phyloP scores from a whole-genome alignment of 2,888 invertebrate genomes.

The Scaptomyza reducta region DNA sequence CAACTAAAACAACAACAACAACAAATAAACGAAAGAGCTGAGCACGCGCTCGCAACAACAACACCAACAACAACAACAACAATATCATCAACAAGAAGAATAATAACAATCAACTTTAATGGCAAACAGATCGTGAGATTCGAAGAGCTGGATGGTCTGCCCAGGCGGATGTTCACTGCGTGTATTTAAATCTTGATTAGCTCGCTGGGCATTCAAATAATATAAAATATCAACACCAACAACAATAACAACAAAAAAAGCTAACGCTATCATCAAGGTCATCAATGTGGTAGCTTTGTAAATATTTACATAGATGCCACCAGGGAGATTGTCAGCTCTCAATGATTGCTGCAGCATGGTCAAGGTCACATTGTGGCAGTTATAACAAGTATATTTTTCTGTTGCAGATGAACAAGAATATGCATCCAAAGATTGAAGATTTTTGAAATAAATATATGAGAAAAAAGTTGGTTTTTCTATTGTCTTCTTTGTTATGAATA shows the following conservation, averaged over 20 bases:
- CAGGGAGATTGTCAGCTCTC: slow-evolving; percentile 43
- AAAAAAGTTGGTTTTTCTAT: too few species aligned
- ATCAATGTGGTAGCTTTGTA: slow-evolving; percentile 60
- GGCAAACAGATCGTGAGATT: slow-evolving; percentile 63
- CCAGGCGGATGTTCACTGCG: slow-evolving; percentile 58
- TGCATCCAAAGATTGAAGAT: too few species aligned
- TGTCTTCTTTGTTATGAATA: too few species aligned
- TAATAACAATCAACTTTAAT: slow-evolving; percentile 51
- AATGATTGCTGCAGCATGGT: slow-evolving; percentile 37
- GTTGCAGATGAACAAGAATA: too few species aligned
- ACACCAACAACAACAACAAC: slow-evolving; percentile 16
- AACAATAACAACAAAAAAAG: slow-evolving; percentile 16
- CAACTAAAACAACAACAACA: slow-evolving; percentile 39
- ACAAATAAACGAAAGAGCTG: slow-evolving; percentile 35
- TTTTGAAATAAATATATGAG: too few species aligned
- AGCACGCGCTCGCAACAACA: slow-evolving; percentile 28
- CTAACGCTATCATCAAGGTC: slow-evolving; percentile 55
- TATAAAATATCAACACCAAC: slow-evolving; percentile 26
- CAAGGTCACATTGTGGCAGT: slow-evolving; percentile 65
- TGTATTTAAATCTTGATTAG: slow-evolving; percentile 65
- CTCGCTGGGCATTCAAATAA: slow-evolving; percentile 47
- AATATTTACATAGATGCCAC: slow-evolving; percentile 71
- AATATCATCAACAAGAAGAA: slow-evolving; percentile 21
- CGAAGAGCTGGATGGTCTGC: slow-evolving; percentile 30
- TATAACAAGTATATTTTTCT: neutral